Conservation (phyloP, 64 coral and sea anemone species). For the Hydrozoanthus tunicans region DNA sequence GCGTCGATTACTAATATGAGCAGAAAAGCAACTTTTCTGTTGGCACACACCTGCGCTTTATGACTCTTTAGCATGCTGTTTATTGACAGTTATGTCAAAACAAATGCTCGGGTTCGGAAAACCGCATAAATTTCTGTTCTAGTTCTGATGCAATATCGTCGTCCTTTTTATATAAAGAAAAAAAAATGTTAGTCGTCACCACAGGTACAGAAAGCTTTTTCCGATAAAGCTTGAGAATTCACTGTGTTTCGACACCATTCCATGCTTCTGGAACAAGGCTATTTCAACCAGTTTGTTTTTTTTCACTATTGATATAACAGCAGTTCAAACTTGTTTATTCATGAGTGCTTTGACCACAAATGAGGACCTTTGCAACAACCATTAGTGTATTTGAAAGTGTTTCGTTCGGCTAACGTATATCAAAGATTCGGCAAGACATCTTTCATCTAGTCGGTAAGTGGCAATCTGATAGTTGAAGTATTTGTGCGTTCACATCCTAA, state of each 20-base stretch:
- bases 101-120: background rate
- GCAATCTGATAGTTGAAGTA: background rate
- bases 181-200: background rate
- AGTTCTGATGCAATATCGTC: background rate
- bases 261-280: background rate
- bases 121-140: background rate
- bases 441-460: background rate
- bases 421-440: background rate
- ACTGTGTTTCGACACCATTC: background rate
- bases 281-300: background rate
- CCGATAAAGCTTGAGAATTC: background rate
- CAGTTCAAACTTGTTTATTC: background rate
- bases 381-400: background rate
- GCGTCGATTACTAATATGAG: too few species aligned
- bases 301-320: slow-evolving; percentile 2
- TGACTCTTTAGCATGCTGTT: background rate
- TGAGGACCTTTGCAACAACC: background rate
- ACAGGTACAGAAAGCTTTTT: background rate
- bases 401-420: background rate
- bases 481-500: background rate
- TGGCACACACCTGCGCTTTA: background rate
- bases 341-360: slow-evolving; percentile 3
- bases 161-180: background rate
- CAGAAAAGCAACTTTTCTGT: too few species aligned
- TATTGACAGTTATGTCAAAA: slow-evolving; percentile 1